Evolutionary conservation across 2,797 vertebrate genomes (phyloP).

Genomic region (Aphelocoma californica): DNA sequence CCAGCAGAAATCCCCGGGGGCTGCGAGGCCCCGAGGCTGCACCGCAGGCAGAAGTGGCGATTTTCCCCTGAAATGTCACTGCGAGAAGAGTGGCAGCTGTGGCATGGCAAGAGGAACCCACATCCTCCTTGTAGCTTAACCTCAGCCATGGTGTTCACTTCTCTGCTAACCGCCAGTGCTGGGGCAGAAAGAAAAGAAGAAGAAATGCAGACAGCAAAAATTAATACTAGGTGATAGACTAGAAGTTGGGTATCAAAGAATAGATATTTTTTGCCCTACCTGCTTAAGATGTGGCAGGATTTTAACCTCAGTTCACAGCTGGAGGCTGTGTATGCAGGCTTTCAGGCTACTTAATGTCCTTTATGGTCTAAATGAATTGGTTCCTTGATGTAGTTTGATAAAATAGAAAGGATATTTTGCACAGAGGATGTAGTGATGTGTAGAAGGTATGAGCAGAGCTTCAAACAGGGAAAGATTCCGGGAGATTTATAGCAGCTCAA

Average conservation of each 20-base stretch:
- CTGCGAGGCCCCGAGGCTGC: background rate
- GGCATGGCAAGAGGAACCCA: background rate
- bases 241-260: background rate
- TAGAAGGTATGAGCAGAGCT: background rate
- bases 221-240: background rate
- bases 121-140: conserved; percentile 8
- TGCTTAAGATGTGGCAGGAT: background rate
- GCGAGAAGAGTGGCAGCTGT: background rate
- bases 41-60: background rate
- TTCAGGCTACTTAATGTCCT: background rate
- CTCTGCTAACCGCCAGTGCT: background rate
- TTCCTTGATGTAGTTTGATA: background rate
- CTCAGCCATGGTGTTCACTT: rapidly evolving
- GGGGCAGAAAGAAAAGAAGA: background rate
- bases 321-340: background rate
- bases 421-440: background rate
- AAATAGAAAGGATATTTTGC: background rate
- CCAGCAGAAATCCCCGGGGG: background rate
- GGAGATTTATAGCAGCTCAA: background rate
- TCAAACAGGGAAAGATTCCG: background rate
- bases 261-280: background rate
- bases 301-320: background rate
- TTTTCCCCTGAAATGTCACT: background rate
- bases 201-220: background rate
- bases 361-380: background rate